phyloP scores from a whole-genome alignment of 2,797 vertebrate genomes.

The Peromyscus aztecus region DNA sequence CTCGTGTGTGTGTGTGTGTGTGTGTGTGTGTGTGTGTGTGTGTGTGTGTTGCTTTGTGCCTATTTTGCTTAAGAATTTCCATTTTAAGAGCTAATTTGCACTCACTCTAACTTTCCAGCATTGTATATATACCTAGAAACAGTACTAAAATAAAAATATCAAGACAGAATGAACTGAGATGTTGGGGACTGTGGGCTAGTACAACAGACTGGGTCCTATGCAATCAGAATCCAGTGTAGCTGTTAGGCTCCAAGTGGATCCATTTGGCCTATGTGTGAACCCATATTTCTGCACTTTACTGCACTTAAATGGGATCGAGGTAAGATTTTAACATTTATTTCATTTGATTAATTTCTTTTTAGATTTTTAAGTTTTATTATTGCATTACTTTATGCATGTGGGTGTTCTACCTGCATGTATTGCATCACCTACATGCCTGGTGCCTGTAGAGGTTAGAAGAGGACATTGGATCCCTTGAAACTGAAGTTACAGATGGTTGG shows the following conservation, averaged over 20 bases:
- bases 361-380: not conserved
- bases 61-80: constrained; percentile 15
- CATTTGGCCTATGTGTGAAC: not conserved
- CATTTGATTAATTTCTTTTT: not conserved
- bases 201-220: not conserved
- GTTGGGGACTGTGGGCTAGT: not conserved
- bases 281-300: constrained; percentile 13
- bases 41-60: not conserved
- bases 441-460: too few species aligned
- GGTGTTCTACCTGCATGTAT: not conserved
- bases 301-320: not conserved
- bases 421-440: too few species aligned
- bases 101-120: not conserved
- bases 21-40: not conserved
- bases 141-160: not conserved
- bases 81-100: not conserved
- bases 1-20: not conserved
- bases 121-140: not conserved
- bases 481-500: too few species aligned
- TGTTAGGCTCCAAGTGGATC: too few species aligned
- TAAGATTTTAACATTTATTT: not conserved
- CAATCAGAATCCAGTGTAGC: not conserved
- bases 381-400: not conserved
- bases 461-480: too few species aligned
- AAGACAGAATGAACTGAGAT: not conserved